Evolutionary conservation across 2,113 vertebrate genomes (phyloP), one percentile per base, ranked within the genome.

Genomic region (Nyctereutes procyonoides): DNA sequence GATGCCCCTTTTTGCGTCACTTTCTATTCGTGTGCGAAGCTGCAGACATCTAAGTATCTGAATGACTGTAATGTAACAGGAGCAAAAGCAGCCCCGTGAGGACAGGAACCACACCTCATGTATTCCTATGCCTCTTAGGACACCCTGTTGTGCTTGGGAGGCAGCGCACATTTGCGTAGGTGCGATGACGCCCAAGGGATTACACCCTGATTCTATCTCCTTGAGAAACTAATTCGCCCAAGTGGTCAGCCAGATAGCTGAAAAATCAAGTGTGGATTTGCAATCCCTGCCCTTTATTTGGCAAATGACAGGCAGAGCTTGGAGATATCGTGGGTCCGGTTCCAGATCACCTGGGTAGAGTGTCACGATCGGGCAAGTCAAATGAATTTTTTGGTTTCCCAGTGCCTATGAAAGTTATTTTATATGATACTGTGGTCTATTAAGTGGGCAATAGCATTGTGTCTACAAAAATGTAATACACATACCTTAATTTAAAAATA

Each of bases 161-260:
- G 63, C 48, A 48, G 28, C 38, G 67, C 67, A 67, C 55, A 71
- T 43, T 85, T 8, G 5, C 11, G 4, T 11, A 53, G 56, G 43
- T 11, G 1, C 4, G 5, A 65, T 55, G 55, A 95, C 43, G 28
- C 43, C 55, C n/a, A 43, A 77, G 35, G 51, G 79, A 79, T 51
- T 20, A 28, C 1, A 1, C 35, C 53, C 51, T 48, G 80, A 80
- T 80, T 69, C 56, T 26, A 62, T 69, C 73, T 92, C 83, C 93
- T 95, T 88, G 67, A 88, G 90, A 94, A 95, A 90, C 2, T 24
- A 22, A 62, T 62, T 14, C 95, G 76, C 55, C 60, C 28, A 71
- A 77, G 17, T 85, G 48, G 28, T 85, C 71, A 67, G 71, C 84
- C 90, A 91, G 15, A 8, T 53, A 77, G 43, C 13, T 67, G 35